Percentiles rank a stretch among this genome's conserved stretches.
phyloP scores from a whole-genome alignment of 2,888 invertebrate species.

The Tridacna gigas region DNA sequence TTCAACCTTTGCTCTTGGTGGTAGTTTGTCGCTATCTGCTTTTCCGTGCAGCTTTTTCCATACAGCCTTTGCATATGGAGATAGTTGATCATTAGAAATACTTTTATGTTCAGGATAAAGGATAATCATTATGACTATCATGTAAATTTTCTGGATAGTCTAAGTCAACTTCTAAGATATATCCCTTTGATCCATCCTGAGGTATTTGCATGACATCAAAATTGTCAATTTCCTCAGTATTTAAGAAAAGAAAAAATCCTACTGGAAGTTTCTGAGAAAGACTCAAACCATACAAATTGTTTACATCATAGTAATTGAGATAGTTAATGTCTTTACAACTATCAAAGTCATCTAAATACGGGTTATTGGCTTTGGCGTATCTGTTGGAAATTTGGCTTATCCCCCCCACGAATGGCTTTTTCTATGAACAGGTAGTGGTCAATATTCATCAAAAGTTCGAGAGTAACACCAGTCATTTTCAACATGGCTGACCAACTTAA shows the following conservation, averaged over 20 bases:
- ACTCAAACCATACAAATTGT: constrained; percentile 53
- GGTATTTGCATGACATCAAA: constrained; percentile 33
- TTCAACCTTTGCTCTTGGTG: too few species aligned
- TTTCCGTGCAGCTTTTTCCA: too few species aligned
- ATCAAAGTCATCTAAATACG: constrained; percentile 49
- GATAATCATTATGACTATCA: too few species aligned
- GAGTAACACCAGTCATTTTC: constrained; percentile 38
- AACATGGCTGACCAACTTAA: constrained; percentile 63
- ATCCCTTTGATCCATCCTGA: too few species aligned
- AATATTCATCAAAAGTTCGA: constrained; percentile 46
- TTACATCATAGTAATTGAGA: constrained; percentile 25
- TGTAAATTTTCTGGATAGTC: too few species aligned
- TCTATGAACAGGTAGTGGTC: constrained; percentile 1
- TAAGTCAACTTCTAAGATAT: too few species aligned
- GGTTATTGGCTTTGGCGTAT: constrained; percentile 46
- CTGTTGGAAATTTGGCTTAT: constrained; percentile 47
- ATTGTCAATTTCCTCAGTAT: constrained; percentile 28
- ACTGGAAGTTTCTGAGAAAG: constrained; percentile 72
- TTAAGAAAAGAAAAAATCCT: constrained; percentile 59
- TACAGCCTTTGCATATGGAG: too few species aligned
- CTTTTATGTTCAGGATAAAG: too few species aligned
- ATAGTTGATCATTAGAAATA: too few species aligned
- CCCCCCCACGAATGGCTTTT: constrained; percentile 34
- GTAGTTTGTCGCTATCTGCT: too few species aligned
- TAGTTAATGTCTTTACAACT: constrained; percentile 50